Conservation (phyloP, 2,797 vertebrate genomes). For the Vespertilio murinus region DNA sequence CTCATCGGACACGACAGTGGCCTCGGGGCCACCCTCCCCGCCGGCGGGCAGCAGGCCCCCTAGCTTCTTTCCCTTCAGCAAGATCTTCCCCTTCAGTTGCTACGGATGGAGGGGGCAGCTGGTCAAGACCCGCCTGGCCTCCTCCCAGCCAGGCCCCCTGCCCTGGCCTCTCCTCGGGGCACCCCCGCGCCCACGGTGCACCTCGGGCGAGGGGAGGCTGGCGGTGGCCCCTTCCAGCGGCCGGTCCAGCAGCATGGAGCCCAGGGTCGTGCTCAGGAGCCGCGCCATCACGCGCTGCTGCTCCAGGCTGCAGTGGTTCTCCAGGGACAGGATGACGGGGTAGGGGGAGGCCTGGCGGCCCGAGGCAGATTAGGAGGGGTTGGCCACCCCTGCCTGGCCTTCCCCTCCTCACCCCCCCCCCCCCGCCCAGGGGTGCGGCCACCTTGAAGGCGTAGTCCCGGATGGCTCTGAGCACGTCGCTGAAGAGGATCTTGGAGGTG, state of each 20-base stretch:
- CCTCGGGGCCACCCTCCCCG: constrained; percentile 82
- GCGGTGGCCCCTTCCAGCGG: constrained; percentile 85
- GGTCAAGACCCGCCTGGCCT: constrained; percentile 9
- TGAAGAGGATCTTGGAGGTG: constrained; percentile 96
- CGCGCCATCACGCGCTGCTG: constrained; percentile 94
- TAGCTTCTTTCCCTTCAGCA: constrained; percentile 95
- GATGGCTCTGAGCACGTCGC: constrained; percentile 93
- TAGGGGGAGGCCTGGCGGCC: constrained; percentile 90
- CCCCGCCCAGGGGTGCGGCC: background rate
- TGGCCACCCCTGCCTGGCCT: rapidly evolving
- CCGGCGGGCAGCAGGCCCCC: constrained; percentile 87
- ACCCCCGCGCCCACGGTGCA: constrained; percentile 65
- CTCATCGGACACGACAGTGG: constrained; percentile 92
- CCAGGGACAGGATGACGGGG: constrained; percentile 96
- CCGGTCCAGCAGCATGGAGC: constrained; percentile 88
- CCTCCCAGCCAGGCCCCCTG: background rate
- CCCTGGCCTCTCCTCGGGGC: background rate
- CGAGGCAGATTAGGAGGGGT: background rate
- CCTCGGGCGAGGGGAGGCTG: constrained; percentile 94
- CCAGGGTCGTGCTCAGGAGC: constrained; percentile 90
- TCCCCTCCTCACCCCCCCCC: background rate
- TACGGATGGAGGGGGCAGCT: constrained; percentile 69
- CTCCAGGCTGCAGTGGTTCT: constrained; percentile 94
- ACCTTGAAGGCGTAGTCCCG: constrained; percentile 97
- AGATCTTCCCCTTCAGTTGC: constrained; percentile 93